Conservation (phyloP, 2,797 vertebrate genomes). For the Notamacropus eugenii region DNA sequence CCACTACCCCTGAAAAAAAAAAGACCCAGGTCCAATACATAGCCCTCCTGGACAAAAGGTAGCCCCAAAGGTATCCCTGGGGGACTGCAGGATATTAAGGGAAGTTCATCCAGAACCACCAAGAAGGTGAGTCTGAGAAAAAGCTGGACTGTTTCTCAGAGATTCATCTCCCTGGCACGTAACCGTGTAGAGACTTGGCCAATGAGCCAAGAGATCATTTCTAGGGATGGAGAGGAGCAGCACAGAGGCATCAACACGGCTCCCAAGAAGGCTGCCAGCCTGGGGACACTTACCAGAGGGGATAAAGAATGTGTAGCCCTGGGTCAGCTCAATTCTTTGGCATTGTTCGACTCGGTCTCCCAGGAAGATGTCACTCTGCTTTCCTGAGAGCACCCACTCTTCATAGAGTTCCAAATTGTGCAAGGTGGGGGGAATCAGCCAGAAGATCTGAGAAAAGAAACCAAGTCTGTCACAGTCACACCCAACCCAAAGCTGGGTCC, state of each 20-base stretch:
- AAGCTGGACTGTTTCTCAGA: neutral
- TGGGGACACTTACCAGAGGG: conserved; percentile 91
- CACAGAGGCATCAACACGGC: neutral
- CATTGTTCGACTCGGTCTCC: conserved; percentile 96
- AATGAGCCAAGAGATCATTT: neutral
- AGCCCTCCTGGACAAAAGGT: neutral
- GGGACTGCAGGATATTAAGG: neutral
- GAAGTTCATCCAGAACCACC: neutral
- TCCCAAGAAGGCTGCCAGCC: neutral
- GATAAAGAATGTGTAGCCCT: conserved; percentile 97
- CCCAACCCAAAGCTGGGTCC: neutral
- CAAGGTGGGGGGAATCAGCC: conserved; percentile 96
- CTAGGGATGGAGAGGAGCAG: neutral
- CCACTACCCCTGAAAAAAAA: neutral
- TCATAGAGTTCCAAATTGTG: conserved; percentile 96
- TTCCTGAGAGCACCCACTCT: conserved; percentile 98
- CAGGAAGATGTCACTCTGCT: conserved; percentile 97
- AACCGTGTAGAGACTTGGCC: neutral
- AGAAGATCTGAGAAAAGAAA: conserved; percentile 92
- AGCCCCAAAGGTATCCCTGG: neutral
- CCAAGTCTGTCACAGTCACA: conserved; percentile 9
- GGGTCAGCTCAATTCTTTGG: conserved; percentile 96
- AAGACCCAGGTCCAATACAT: neutral
- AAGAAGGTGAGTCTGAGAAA: neutral
- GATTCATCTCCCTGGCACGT: neutral